Percentiles rank a stretch among this genome's conserved stretches.
Conservation (phyloP, 2,888 invertebrate species). For the Muschampia plurimacula region DNA sequence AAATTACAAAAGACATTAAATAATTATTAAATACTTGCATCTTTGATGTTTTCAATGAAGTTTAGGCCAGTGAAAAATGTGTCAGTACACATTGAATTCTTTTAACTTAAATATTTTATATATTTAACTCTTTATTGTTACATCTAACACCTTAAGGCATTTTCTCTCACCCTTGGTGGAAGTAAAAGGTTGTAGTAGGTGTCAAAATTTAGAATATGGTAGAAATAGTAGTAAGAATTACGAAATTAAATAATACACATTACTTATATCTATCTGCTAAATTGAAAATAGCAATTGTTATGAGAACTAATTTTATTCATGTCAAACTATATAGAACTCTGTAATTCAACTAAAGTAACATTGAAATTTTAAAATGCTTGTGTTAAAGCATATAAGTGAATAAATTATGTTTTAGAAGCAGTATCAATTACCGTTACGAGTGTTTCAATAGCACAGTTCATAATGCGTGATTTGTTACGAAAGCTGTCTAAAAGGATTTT, state of each 20-base stretch:
- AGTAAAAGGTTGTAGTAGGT: no score
- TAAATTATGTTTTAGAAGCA: background rate
- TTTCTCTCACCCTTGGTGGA: no score
- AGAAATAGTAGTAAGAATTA: no score
- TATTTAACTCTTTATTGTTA: no score
- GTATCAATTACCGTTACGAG: background rate
- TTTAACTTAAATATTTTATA: background rate
- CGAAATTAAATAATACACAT: no score
- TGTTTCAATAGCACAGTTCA: no score
- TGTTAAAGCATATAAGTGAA: background rate
- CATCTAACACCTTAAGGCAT: no score
- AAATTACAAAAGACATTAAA: background rate
- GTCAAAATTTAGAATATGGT: no score
- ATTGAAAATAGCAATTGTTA: constrained; percentile 18
- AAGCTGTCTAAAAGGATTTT: no score
- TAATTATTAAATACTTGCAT: background rate
- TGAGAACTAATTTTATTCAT: background rate
- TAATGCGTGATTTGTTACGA: no score
- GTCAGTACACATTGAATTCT: background rate
- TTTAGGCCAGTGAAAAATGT: background rate
- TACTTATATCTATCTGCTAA: background rate
- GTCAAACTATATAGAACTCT: constrained; percentile 13
- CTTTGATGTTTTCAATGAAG: background rate
- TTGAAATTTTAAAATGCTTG: background rate
- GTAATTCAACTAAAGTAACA: background rate